Evolutionary conservation across 2,113 vertebrate genomes (phyloP), one percentile per base, ranked within the genome.

Genomic region (Pavo muticus): DNA sequence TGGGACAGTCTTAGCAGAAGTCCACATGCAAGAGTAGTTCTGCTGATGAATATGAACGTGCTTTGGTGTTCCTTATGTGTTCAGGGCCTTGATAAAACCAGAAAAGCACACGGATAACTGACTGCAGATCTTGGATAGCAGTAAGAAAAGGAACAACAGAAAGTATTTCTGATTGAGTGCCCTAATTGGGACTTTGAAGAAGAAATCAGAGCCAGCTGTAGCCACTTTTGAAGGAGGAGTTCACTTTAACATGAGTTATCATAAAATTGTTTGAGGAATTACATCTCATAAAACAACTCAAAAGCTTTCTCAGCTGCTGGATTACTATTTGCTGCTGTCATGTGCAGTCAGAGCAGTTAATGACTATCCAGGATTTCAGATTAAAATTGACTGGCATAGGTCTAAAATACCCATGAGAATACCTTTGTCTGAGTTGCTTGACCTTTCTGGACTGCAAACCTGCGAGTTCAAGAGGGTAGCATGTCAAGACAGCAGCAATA

Each of bases 1-100:
- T 89, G 79, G 87, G 78, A 74, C 56, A 71, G 32, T 23, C 75
- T 95, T 79, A 74, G 68, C 54, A 82, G 35, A 85, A 91, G 29
- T n/a, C 89, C 85, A 13, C 16, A 47, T 63, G n/a, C 39, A 56
- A 18, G 32, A 57, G 32, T 35, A 64, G 75, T 90, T 52, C 69
- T 89, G 69, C 64, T 96, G 82, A 90, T 80, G 61, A 76, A 37
- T 54, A 27, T 30, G 37, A 23, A 47, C 47, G 4, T 80, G 64
- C 56, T 90, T 59, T 78, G 67, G 42, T 40, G 45, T 83, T 83
- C 37, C 56, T 77, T 67, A 40, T 54, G 13, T 25, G 71, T 50
- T 85, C 59, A 73, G 40, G 24, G 48, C 87, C 63, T 76, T 73
- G 54, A 73, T 85, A 82, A 73, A 63, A 70, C 52, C 0, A 0